Evolutionary conservation across 2,113 vertebrate species (phyloP), one percentile per base, ranked within the genome.

Genomic region (Blennius ocellaris): DNA sequence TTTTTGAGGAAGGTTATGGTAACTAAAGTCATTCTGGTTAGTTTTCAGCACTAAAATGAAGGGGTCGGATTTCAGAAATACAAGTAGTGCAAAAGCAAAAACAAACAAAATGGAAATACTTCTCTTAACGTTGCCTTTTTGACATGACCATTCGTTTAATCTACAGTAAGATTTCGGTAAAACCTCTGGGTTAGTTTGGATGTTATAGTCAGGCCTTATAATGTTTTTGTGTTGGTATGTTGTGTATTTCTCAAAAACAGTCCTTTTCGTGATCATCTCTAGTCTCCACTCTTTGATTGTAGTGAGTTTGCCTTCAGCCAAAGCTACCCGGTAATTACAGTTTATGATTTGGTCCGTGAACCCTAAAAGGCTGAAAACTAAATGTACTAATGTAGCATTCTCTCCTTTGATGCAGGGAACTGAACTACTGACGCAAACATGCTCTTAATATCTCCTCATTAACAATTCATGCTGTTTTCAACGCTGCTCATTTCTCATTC

Each of bases 341-440:
- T 11, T 48, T 48, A 15, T 48, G 45, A n/a, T 48, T 48, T 47
- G 45, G 45, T 47, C 14, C 14, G 50, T 40, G 44, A 36, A 66
- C 48, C 14, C 16, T 44, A 21, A 57, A 56, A 30, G n/a, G 7
- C 7, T 17, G 21, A 30, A 59, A 41, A 44, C 12, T 16, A 65
- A 43, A 47, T 17, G 38, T 54, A 63, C 11, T 38, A 12, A 3
- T 47, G 11, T 37, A n/a, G 17, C 3, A 15, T 65, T 39, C 58
- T 39, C 38, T 14, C 9, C 59, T 77, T 77, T 64, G 66, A 64
- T 77, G 47, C 30, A 16, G 14, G 7, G 47, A 56, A 38, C 40
- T 43, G 52, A 67, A 16, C 51, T 5, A 38, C 17, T 17, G 8
- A 60, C 48, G 61, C 53, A 43, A 51, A 57, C 40, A 50, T 43